Evolutionary conservation across 2,797 vertebrate species (phyloP).

Genomic region (Acanthopagrus latus): DNA sequence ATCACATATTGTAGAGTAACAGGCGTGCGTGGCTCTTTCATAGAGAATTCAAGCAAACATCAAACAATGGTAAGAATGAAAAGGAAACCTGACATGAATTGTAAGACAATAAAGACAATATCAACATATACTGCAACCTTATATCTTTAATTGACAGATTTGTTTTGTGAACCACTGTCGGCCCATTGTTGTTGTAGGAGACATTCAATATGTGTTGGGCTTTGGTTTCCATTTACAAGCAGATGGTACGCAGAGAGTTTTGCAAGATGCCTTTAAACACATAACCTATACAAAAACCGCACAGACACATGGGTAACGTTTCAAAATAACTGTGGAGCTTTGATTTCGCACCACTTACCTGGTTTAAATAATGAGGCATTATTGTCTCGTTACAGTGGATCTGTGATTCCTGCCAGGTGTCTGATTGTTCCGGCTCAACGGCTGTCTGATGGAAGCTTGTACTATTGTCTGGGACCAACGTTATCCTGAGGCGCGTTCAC

Average conservation of each 20-base stretch:
- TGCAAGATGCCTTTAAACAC: slow-evolving; percentile 67
- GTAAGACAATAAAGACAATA: slow-evolving; percentile 3
- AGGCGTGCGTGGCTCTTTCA: neutral
- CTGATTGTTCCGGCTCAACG: slow-evolving; percentile 31
- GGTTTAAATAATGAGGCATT: slow-evolving; percentile 40
- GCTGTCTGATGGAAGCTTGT: slow-evolving; percentile 18
- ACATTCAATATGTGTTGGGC: slow-evolving; percentile 44
- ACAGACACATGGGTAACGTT: slow-evolving; percentile 42
- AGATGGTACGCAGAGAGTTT: slow-evolving; percentile 66
- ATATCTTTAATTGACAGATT: slow-evolving; percentile 50
- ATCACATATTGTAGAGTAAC: no score
- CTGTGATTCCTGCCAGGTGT: slow-evolving; percentile 48
- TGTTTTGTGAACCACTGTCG: slow-evolving; percentile 62
- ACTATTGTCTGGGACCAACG: slow-evolving; percentile 7
- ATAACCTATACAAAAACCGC: slow-evolving; percentile 62
- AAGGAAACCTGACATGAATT: slow-evolving; percentile 8
- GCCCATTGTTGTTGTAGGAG: slow-evolving; percentile 54
- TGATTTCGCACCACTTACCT: slow-evolving; percentile 50
- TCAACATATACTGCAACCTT: neutral
- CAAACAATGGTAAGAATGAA: neutral
- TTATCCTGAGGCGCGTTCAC: slow-evolving; percentile 7
- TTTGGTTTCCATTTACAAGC: slow-evolving; percentile 62
- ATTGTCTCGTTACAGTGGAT: slow-evolving; percentile 31
- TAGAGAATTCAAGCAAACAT: neutral
- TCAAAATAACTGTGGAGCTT: slow-evolving; percentile 46